Evolutionary conservation across 2,888 invertebrate genomes (phyloP).

Genomic region (Aspidiotus rigidus): DNA sequence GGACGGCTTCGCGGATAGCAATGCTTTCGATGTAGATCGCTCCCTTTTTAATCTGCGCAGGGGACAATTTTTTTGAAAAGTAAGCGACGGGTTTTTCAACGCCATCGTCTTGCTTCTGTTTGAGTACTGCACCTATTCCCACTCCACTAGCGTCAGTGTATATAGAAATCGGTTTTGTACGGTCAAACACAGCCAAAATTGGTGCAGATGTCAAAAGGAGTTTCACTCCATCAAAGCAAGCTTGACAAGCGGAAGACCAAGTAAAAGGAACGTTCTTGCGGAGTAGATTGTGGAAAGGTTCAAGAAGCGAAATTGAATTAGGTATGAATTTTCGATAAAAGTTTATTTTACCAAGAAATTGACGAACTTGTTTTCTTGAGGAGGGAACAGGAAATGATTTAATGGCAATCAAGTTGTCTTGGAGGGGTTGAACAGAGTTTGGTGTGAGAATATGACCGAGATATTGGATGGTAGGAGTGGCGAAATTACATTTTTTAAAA

Average conservation of each 20-base stretch:
- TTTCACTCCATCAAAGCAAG: slow-evolving; percentile 31
- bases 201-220: slow-evolving; percentile 34
- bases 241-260: slow-evolving; percentile 36
- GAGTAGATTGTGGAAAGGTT: slow-evolving; percentile 29
- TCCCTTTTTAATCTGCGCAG: slow-evolving; percentile 36
- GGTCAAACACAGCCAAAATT: slow-evolving; percentile 36
- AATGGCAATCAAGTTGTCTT: neutral
- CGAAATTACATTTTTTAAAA: slow-evolving; percentile 5
- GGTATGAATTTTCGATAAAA: slow-evolving; percentile 34
- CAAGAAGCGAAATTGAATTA: slow-evolving; percentile 9
- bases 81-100: slow-evolving; percentile 37
- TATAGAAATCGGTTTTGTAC: slow-evolving; percentile 36
- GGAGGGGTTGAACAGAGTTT: neutral
- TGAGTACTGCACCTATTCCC: slow-evolving; percentile 38
- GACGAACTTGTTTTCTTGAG: neutral
- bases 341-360: slow-evolving; percentile 33
- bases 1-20: slow-evolving; percentile 34
- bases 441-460: neutral
- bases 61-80: slow-evolving; percentile 38
- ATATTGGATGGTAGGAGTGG: neutral
- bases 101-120: slow-evolving; percentile 37
- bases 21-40: slow-evolving; percentile 32
- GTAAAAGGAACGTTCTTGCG: slow-evolving; percentile 35
- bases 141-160: slow-evolving; percentile 37
- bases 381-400: neutral